Evolutionary conservation across 2,888 invertebrate genomes (phyloP).

Genomic region (Eumerus sabulonum): DNA sequence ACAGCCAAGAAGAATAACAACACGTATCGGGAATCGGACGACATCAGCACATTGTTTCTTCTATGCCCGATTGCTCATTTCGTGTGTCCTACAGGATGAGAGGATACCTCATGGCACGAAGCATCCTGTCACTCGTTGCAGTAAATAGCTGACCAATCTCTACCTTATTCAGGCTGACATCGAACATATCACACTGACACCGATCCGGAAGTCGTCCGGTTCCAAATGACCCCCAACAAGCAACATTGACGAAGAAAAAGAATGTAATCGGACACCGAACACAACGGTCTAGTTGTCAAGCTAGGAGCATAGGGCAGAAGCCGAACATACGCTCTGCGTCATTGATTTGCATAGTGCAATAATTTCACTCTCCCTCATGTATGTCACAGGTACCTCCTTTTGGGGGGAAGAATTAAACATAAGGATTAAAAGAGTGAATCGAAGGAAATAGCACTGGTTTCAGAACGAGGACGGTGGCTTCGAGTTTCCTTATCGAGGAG

Average conservation of each 20-base stretch:
- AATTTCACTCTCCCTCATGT: constrained; percentile 28
- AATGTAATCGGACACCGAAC: not conserved
- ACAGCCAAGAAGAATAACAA: too few relatives aligned
- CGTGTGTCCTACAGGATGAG: too few relatives aligned
- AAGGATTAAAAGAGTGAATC: too few relatives aligned
- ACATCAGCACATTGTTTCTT: too few relatives aligned
- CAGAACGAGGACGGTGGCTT: too few relatives aligned
- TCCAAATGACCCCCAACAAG: not conserved
- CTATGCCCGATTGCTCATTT: too few relatives aligned
- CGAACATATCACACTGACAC: not conserved
- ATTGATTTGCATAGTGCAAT: constrained; percentile 59
- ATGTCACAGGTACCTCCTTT: not conserved
- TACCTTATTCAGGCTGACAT: not conserved
- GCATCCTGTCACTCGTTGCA: constrained; percentile 15
- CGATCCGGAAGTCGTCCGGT: constrained; percentile 42
- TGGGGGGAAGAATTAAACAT: too few relatives aligned
- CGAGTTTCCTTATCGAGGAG: constrained; percentile 42
- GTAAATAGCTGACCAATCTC: constrained; percentile 50
- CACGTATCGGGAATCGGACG: too few relatives aligned
- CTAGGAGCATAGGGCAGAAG: constrained; percentile 31
- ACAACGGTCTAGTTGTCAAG: not conserved
- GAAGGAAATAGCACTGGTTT: too few relatives aligned
- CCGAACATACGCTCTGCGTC: constrained; percentile 56
- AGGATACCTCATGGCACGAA: too few relatives aligned
- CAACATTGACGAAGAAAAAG: not conserved